These are phyloP conservation scores for Hyphantria cunea DNA, from an alignment of 1,140 invertebrate genomes.

Conservation along the genomic window DNA sequence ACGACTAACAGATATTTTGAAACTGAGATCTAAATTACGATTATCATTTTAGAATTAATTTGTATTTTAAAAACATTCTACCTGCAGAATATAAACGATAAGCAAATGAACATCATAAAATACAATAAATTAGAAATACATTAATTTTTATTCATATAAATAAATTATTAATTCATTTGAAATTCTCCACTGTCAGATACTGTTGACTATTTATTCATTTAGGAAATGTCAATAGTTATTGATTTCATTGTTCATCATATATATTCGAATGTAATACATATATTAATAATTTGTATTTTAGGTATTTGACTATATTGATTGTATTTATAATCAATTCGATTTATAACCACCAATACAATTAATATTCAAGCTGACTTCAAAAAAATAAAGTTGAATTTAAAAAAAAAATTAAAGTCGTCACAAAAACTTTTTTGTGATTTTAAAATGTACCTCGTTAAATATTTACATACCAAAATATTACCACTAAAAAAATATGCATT, in stretches of 20 bases:
- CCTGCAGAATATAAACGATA: too few species aligned
- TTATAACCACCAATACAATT: too few species aligned
- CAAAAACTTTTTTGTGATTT: background rate
- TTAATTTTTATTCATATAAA: background rate
- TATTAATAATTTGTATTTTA: background rate
- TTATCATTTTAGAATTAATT: too few species aligned
- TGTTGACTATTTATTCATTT: background rate
- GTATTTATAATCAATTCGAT: too few species aligned
- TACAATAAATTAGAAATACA: background rate
- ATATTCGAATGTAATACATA: too few species aligned
- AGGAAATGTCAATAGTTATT: slow-evolving; percentile 4
- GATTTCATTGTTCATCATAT: background rate
- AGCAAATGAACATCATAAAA: too few species aligned
- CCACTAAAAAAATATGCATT: slow-evolving; percentile 35
- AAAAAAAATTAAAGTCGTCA: background rate
- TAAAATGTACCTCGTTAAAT: background rate
- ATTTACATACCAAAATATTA: background rate
- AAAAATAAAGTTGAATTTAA: too few species aligned
- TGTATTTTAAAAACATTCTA: too few species aligned
- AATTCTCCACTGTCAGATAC: background rate
- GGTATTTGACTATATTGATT: background rate
- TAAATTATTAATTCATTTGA: background rate
- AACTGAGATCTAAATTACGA: too few species aligned
- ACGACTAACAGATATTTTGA: too few species aligned
- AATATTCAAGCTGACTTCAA: too few species aligned